phyloP scores from a whole-genome alignment of 2,113 vertebrate species.

The Takifugu bimaculatus region DNA sequence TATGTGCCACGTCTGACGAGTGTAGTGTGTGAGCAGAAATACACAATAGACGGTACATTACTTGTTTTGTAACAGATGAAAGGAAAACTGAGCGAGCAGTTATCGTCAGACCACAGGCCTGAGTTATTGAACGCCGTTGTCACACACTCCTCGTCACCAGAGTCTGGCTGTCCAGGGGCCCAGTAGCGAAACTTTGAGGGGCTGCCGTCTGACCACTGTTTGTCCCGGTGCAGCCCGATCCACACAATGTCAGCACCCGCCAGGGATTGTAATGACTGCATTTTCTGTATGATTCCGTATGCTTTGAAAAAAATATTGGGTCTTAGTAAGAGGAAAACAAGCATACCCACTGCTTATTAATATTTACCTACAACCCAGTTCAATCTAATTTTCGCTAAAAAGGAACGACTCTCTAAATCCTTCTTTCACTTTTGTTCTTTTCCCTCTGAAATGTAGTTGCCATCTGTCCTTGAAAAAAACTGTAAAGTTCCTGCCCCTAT shows the following conservation, averaged over 20 bases:
- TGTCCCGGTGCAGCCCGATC: slow-evolving; percentile 31
- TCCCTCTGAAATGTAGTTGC: too few species aligned
- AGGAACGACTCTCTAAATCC: too few species aligned
- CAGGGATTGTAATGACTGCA: fast-evolving
- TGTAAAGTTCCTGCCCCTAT: too few species aligned
- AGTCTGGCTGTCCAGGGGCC: neutral
- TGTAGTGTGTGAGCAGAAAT: neutral
- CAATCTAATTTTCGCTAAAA: too few species aligned
- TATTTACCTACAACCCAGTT: too few species aligned
- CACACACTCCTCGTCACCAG: neutral
- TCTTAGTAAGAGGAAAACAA: too few species aligned
- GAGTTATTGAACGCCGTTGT: slow-evolving; percentile 6
- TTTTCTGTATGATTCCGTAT: slow-evolving; percentile 30
- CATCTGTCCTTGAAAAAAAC: too few species aligned
- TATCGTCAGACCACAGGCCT: slow-evolving; percentile 28
- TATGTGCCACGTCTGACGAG: too few species aligned
- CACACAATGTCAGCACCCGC: fast-evolving
- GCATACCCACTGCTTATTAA: too few species aligned
- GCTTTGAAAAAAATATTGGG: slow-evolving; percentile 12
- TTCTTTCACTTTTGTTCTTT: too few species aligned
- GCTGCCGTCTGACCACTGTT: slow-evolving; percentile 43
- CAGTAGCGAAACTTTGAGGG: slow-evolving; percentile 27
- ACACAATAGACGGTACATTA: slow-evolving; percentile 8
- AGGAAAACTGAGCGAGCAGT: slow-evolving; percentile 6
- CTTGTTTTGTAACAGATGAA: slow-evolving; percentile 32